phyloP scores from a whole-genome alignment of 2,113 vertebrate species.

The Dasyprocta punctata region DNA sequence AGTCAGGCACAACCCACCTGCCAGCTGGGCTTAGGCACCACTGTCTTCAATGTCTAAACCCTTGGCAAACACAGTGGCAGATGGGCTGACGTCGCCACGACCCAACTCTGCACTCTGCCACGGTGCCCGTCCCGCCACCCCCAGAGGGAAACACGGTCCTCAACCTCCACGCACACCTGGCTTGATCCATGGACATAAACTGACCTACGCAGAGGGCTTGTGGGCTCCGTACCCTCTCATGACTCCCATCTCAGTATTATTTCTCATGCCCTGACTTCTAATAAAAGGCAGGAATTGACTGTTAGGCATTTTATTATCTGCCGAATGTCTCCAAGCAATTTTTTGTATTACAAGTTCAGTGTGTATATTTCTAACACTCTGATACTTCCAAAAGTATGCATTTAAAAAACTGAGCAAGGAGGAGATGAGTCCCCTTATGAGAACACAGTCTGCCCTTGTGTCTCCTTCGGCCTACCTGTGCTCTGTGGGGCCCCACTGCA shows the following conservation, averaged over 20 bases:
- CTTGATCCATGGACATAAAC: background rate
- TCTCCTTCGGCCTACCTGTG: too few relatives aligned
- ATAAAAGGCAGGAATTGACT: background rate
- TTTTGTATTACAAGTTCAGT: conserved; percentile 2
- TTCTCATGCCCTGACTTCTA: conserved; percentile 20
- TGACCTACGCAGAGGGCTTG: background rate
- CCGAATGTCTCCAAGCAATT: background rate
- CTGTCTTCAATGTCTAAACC: background rate
- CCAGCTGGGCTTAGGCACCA: background rate
- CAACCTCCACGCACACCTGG: background rate
- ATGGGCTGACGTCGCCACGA: background rate
- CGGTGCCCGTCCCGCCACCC: background rate
- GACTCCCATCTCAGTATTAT: background rate
- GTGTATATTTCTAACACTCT: background rate
- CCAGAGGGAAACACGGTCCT: rapidly evolving
- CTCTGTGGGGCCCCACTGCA: background rate
- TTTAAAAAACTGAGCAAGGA: background rate
- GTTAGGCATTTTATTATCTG: background rate
- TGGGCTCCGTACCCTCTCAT: background rate
- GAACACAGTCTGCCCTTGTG: background rate
- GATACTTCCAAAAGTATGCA: background rate
- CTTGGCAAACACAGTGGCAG: background rate
- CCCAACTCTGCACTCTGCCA: background rate
- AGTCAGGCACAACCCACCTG: background rate
- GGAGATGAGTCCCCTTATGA: background rate